These are phyloP conservation scores for Colossoma macropomum DNA, from an alignment of 2,113 vertebrate species.

Conservation along the genomic window DNA sequence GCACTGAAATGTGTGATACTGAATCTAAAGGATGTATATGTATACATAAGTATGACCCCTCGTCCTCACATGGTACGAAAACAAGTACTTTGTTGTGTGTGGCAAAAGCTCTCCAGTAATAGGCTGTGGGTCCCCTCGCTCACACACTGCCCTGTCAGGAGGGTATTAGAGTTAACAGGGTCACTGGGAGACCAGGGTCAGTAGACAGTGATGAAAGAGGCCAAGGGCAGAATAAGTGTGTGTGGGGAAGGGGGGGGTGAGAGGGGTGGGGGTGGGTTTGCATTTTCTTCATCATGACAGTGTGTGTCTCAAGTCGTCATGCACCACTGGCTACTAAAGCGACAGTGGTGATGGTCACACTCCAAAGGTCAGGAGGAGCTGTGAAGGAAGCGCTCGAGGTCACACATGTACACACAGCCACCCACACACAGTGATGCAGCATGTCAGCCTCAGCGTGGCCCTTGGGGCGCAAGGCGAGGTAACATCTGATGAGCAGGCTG, in stretches of 20 bases:
- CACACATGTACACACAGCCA: slow-evolving; percentile 21
- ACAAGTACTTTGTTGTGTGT: not conserved
- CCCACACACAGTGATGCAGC: slow-evolving; percentile 27
- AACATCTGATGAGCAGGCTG: slow-evolving; percentile 38
- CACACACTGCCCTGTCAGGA: slow-evolving; percentile 1
- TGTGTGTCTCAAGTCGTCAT: slow-evolving; percentile 10
- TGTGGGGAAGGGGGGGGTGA: not conserved
- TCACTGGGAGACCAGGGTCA: slow-evolving; percentile 32
- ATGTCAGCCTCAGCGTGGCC: not conserved
- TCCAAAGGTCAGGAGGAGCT: slow-evolving; percentile 46
- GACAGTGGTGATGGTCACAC: slow-evolving; percentile 40
- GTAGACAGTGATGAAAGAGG: slow-evolving; percentile 29
- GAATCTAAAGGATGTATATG: too few species aligned
- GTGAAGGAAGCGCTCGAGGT: slow-evolving; percentile 41
- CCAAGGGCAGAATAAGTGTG: not conserved
- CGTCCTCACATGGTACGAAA: not conserved
- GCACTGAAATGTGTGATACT: too few species aligned
- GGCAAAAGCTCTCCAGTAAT: not conserved
- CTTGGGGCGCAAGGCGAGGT: slow-evolving; percentile 24
- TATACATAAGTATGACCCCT: too few species aligned
- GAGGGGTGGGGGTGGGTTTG: not conserved
- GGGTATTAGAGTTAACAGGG: not conserved
- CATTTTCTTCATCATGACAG: slow-evolving; percentile 30
- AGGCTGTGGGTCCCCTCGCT: not conserved
- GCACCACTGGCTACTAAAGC: slow-evolving; percentile 17